Percentiles rank a stretch among this genome's conserved stretches.
These are phyloP conservation scores for Macquaria australasica DNA, from an alignment of 2,113 vertebrate genomes.

Conservation along the genomic window DNA sequence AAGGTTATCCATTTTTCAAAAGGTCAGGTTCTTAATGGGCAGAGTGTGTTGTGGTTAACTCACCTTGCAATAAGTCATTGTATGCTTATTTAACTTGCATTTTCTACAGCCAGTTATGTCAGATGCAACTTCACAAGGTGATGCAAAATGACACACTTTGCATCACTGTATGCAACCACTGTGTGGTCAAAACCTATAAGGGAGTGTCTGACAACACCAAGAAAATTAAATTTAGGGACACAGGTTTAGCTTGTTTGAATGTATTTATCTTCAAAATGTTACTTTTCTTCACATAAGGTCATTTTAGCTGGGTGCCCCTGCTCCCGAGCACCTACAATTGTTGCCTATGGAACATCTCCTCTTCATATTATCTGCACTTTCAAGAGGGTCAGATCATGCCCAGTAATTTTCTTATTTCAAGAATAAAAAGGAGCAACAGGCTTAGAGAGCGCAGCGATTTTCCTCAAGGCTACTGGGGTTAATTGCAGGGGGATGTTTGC, in stretches of 20 bases:
- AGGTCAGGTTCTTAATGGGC: neutral
- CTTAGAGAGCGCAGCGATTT: constrained; percentile 1
- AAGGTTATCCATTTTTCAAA: neutral
- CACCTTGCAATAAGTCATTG: too few species aligned
- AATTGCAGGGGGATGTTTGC: constrained; percentile 15
- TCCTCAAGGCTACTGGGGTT: constrained; percentile 13
- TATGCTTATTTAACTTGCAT: neutral
- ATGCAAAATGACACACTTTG: neutral
- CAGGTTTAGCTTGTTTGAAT: neutral
- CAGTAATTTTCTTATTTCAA: constrained; percentile 14
- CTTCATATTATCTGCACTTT: neutral
- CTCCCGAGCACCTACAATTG: neutral
- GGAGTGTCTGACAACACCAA: neutral
- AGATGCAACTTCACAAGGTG: neutral
- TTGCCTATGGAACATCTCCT: neutral
- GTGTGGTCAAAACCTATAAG: neutral
- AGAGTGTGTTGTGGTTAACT: neutral
- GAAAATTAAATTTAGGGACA: neutral
- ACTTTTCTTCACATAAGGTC: neutral
- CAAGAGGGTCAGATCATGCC: constrained; percentile 1
- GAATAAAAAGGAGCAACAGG: constrained; percentile 6
- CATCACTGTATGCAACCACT: neutral
- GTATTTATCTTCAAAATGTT: neutral
- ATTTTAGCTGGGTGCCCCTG: neutral
- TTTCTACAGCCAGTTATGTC: neutral